Base-by-base conservation (phyloP, 1,140 invertebrate genomes). In the Listronotus bonariensis region DNA sequence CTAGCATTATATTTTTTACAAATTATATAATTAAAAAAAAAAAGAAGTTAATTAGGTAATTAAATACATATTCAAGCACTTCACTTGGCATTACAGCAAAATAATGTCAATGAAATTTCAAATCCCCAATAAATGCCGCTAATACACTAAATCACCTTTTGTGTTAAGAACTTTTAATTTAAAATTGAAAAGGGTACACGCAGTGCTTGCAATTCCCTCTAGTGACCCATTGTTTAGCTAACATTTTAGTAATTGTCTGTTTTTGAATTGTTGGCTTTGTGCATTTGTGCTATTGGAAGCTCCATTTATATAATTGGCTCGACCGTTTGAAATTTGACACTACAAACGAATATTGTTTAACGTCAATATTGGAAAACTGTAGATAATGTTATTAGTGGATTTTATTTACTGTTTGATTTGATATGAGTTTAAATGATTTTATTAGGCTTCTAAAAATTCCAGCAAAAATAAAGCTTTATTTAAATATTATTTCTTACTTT, bases 221-320 rank as follows among this genome's bases (percentile, higher is more conserved):
- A 31, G 46, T 31, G 46, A 20, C 7, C 46, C 46, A 49, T 46
- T 46, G 43, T 46, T 46, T n/a, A 46, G 17, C 43, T 46, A 18
- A 17, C 43, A 17, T 49, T 31, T 15, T 26, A 45, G 42, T 36
- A 36, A 36, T 36, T 36, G 34, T 36, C 34, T 9, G 34, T 36
- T 10, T 36, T 36, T 36, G 34, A 36, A 26, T 36, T 36, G 34
- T 36, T 36, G 8, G 11, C 34, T 36, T 12, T 12, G 34, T 36
- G 34, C 34, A 36, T 36, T 36, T 36, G 34, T 8, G 34, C 34
- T 36, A 36, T 36, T 36, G 42, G 15, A 17, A 18, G 20, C 15
- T 12, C 17, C 18, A 49, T 49, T 49, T 49, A 49, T 49, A 14
- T 49, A 49, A 49, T 49, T 49, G 46, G 46, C 46, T 17, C 15